Conservation (phyloP, 2,797 vertebrate genomes). For the Phalloptychus januarius region DNA sequence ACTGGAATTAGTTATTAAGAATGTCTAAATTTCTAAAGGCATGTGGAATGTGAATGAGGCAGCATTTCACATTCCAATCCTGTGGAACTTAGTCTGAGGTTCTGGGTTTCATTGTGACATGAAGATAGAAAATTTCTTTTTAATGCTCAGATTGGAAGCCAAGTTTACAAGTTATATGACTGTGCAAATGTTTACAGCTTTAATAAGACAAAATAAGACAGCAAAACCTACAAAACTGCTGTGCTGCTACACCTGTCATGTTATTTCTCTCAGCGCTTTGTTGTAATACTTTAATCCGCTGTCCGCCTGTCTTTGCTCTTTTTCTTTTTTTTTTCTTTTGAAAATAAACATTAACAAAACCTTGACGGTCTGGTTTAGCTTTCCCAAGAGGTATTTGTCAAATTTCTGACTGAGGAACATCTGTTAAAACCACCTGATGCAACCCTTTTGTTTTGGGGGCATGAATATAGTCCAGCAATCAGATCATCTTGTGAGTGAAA, state of each 20-base stretch:
- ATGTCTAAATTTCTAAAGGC: neutral
- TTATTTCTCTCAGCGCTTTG: neutral
- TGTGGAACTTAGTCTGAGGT: neutral
- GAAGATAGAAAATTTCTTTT: neutral
- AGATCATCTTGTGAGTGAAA: slow-evolving; percentile 35
- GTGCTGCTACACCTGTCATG: neutral
- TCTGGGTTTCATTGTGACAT: neutral
- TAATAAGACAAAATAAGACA: neutral
- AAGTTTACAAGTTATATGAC: neutral
- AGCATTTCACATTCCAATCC: neutral
- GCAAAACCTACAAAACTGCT: neutral
- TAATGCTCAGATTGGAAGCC: neutral
- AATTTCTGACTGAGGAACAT: slow-evolving; percentile 42
- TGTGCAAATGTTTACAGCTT: neutral
- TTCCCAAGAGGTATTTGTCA: neutral
- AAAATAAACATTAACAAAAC: neutral
- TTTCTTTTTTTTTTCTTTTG: neutral
- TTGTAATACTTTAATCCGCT: neutral
- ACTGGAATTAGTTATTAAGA: neutral
- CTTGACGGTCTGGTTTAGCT: neutral
- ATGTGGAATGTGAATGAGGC: too few species aligned
- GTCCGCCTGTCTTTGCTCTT: neutral
- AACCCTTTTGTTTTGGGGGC: slow-evolving; percentile 32
- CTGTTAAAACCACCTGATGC: slow-evolving; percentile 47
- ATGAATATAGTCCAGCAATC: slow-evolving; percentile 24